These are phyloP conservation scores for Druon quercuslanigerum DNA, from an alignment of 1,140 invertebrate species.

Conservation along the genomic window DNA sequence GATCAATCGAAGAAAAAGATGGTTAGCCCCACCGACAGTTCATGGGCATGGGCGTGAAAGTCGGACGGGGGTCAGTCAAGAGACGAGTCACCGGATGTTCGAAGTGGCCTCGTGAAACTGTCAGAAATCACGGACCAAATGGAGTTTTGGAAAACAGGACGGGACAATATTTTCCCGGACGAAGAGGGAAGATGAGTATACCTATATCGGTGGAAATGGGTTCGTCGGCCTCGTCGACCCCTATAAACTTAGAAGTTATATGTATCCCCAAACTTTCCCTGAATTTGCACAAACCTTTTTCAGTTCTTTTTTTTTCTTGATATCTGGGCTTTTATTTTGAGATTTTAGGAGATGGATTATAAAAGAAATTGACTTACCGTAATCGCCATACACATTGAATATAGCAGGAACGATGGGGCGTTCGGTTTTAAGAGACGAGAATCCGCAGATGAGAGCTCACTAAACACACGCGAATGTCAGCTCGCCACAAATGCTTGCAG, in stretches of 20 bases:
- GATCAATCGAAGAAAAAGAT: background rate
- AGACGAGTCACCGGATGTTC: slow-evolving; percentile 10
- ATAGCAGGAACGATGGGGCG: slow-evolving; percentile 74
- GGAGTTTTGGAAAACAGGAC: background rate
- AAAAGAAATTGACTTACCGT: slow-evolving; percentile 72
- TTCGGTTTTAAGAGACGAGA: slow-evolving; percentile 68
- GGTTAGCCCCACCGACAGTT: background rate
- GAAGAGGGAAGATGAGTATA: background rate
- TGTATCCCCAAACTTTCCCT: background rate
- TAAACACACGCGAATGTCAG: slow-evolving; percentile 51
- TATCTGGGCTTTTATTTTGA: background rate
- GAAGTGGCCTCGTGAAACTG: slow-evolving; percentile 11
- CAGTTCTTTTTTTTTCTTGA: background rate
- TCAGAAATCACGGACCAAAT: background rate
- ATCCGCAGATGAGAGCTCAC: slow-evolving; percentile 62
- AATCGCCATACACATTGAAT: slow-evolving; percentile 82
- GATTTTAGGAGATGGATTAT: background rate
- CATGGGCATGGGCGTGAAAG: slow-evolving; percentile 23
- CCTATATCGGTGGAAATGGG: slow-evolving; percentile 26
- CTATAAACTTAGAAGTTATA: background rate
- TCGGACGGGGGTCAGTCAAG: background rate
- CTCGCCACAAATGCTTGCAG: slow-evolving; percentile 58
- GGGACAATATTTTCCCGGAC: background rate
- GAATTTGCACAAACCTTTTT: background rate
- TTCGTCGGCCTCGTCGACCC: slow-evolving; percentile 17